Evolutionary conservation across 2,888 invertebrate species (phyloP).

Genomic region (Tinea trinotella): DNA sequence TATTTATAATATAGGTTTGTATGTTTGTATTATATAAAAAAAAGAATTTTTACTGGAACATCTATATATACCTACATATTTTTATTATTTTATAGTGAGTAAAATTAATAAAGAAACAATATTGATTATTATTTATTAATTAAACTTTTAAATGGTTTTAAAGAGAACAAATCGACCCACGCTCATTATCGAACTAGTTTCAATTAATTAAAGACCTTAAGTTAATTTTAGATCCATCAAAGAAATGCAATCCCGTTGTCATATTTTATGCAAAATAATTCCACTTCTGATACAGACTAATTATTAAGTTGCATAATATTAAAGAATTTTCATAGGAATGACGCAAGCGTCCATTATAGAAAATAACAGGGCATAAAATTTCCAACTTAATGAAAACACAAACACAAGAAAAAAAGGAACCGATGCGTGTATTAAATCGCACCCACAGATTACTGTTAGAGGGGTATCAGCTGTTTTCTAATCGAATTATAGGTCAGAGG

Average conservation of each 20-base stretch:
- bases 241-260: background rate
- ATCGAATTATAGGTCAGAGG: slow-evolving; percentile 17
- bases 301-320: background rate
- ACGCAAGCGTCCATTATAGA: background rate
- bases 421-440: background rate
- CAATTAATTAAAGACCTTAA: background rate
- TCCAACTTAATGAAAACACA: background rate
- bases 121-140: no score
- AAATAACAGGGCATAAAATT: background rate
- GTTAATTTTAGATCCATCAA: background rate
- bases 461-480: slow-evolving; percentile 16
- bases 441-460: slow-evolving; percentile 7
- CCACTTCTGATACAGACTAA: background rate
- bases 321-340: background rate
- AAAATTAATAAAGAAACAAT: no score
- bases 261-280: background rate
- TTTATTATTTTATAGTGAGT: no score
- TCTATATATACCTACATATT: no score
- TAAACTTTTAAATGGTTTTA: no score
- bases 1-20: no score
- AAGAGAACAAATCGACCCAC: no score
- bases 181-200: no score
- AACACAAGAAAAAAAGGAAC: background rate
- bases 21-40: no score
- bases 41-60: no score